Conservation (phyloP, 2,797 vertebrate genomes). For the Pogonophryne albipinna region DNA sequence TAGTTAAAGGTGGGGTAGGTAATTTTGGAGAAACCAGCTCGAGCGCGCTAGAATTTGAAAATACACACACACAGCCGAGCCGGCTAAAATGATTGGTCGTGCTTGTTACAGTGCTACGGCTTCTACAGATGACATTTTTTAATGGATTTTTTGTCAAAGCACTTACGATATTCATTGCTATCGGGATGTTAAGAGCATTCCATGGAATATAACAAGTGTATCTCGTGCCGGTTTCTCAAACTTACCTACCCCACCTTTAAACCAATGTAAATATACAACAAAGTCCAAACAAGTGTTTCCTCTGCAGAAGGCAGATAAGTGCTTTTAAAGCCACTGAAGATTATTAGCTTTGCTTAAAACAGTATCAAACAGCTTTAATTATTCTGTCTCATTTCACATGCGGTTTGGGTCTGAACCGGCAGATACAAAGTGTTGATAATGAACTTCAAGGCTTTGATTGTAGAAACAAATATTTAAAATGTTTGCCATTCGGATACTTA, state of each 20-base stretch:
- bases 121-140: too few species aligned
- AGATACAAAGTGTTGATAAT: slow-evolving; percentile 14
- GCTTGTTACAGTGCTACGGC: too few species aligned
- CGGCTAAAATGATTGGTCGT: too few species aligned
- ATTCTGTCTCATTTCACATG: slow-evolving; percentile 11
- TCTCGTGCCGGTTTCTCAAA: too few species aligned
- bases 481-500: too few species aligned
- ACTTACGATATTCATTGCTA: too few species aligned
- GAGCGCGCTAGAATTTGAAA: too few species aligned
- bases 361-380: slow-evolving; percentile 6
- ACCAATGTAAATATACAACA: slow-evolving; percentile 71
- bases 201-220: too few species aligned
- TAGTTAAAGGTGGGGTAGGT: slow-evolving; percentile 16
- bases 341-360: slow-evolving; percentile 54
- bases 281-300: slow-evolving; percentile 57
- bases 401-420: slow-evolving; percentile 4
- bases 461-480: neutral
- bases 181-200: too few species aligned
- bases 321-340: slow-evolving; percentile 46
- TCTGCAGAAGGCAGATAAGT: slow-evolving; percentile 34
- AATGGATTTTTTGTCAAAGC: too few species aligned
- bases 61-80: too few species aligned
- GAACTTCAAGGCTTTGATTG: slow-evolving; percentile 25
- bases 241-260: slow-evolving; percentile 16
- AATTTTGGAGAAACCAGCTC: too few species aligned